phyloP scores from a whole-genome alignment of 2,113 vertebrate species.

The Austrofundulus limnaeus region DNA sequence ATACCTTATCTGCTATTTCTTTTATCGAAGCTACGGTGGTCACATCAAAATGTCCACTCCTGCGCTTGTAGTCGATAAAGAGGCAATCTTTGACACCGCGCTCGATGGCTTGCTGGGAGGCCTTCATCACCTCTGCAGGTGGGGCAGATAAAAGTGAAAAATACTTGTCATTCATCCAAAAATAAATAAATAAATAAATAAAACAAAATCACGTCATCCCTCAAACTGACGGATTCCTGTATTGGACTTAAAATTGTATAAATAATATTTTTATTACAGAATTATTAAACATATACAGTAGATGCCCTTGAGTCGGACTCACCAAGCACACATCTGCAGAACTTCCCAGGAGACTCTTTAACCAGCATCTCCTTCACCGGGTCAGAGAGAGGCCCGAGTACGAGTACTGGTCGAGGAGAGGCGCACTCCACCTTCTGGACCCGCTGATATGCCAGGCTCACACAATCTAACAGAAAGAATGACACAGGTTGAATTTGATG shows the following conservation, averaged over 20 bases:
- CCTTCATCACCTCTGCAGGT: constrained; percentile 96
- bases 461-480: constrained; percentile 79
- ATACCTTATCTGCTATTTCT: constrained; percentile 96
- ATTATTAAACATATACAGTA: not conserved
- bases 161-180: too few species aligned
- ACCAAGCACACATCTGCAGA: constrained; percentile 96
- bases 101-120: constrained; percentile 97
- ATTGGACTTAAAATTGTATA: too few species aligned
- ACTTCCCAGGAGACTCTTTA: constrained; percentile 93
- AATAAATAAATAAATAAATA: too few species aligned
- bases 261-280: too few species aligned
- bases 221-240: too few species aligned
- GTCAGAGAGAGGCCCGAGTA: constrained; percentile 93
- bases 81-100: constrained; percentile 95
- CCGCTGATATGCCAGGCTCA: constrained; percentile 93
- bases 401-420: constrained; percentile 88
- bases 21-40: constrained; percentile 97
- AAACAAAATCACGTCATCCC: too few species aligned
- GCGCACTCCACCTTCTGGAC: constrained; percentile 95
- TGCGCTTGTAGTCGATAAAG: constrained; percentile 96
- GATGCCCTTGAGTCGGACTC: constrained; percentile 35
- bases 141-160: not conserved
- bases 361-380: constrained; percentile 98
- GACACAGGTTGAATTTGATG: not conserved
- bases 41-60: constrained; percentile 97